A percentile compares a stretch with the other conserved stretches of the same genome.
Conservation (phyloP, 2,888 invertebrate genomes). For the Euclidia mi region DNA sequence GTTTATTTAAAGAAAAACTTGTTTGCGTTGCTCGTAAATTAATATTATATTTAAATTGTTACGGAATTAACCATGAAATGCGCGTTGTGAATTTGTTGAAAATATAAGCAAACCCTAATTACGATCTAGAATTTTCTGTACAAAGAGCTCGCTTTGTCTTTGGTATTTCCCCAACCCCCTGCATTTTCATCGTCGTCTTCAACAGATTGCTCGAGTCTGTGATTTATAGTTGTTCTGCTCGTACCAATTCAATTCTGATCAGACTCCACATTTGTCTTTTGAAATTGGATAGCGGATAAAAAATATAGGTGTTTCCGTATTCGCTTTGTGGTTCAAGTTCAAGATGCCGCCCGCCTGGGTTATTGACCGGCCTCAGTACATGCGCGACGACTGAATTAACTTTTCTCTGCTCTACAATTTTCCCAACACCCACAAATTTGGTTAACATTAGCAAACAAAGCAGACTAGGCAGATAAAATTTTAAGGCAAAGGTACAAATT, state of each 20-base stretch:
- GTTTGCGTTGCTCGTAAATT: constrained; percentile 6
- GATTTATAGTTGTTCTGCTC: constrained; percentile 49
- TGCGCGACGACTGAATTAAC: constrained; percentile 69
- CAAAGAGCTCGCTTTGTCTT: constrained; percentile 16
- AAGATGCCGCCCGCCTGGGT: constrained; percentile 77
- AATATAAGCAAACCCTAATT: constrained; percentile 28
- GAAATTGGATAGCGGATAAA: constrained; percentile 57
- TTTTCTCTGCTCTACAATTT: constrained; percentile 55
- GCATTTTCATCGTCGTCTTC: constrained; percentile 30
- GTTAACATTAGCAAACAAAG: no score
- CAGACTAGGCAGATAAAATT: constrained; percentile 31
- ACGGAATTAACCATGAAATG: constrained; percentile 24
- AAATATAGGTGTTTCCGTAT: constrained; percentile 64
- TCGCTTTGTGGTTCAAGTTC: constrained; percentile 84
- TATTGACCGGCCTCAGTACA: constrained; percentile 81
- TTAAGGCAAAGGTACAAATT: constrained; percentile 13
- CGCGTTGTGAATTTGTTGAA: constrained; percentile 17
- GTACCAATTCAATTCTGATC: constrained; percentile 42
- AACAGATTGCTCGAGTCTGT: constrained; percentile 43
- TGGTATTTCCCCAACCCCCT: constrained; percentile 15
- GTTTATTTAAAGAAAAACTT: constrained; percentile 18
- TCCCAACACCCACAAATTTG: constrained; percentile 8
- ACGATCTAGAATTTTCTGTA: constrained; percentile 22
- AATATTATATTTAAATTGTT: constrained; percentile 13
- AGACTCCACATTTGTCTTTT: constrained; percentile 59